These are phyloP conservation scores for Scelioninae gen. 2 DNA, from an alignment of 2,888 invertebrate genomes.

Conservation along the genomic window DNA sequence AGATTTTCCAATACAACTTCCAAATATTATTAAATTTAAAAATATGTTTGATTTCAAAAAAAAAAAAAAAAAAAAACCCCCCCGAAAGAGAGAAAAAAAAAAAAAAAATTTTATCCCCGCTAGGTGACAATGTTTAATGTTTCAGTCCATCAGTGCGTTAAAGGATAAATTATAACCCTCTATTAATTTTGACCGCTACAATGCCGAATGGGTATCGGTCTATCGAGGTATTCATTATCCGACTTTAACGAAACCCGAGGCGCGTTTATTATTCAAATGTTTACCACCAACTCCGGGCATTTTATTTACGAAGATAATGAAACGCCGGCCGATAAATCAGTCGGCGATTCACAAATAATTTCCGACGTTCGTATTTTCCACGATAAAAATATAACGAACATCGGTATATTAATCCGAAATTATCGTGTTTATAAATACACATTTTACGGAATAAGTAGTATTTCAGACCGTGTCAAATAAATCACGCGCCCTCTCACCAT, in stretches of 20 bases:
- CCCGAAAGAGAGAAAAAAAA: too few relatives aligned
- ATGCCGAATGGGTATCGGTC: conserved; percentile 6
- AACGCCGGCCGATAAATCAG: conserved; percentile 32
- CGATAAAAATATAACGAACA: conserved; percentile 10
- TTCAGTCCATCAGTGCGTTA: conserved; percentile 10
- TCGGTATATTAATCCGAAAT: conserved; percentile 26
- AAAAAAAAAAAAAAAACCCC: not conserved
- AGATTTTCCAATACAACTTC: too few relatives aligned
- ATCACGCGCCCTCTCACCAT: conserved; percentile 37
- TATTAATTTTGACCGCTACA: conserved; percentile 32
- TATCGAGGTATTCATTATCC: conserved; percentile 27
- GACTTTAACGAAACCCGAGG: conserved; percentile 20
- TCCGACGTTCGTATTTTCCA: conserved; percentile 17
- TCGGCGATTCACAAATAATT: conserved; percentile 16
- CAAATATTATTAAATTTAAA: too few relatives aligned
- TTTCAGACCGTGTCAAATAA: conserved; percentile 47
- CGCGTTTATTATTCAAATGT: conserved; percentile 43
- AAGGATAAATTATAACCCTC: conserved; percentile 30
- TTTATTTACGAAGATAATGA: conserved; percentile 44
- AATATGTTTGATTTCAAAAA: conserved; percentile 12
- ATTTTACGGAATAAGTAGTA: conserved; percentile 30
- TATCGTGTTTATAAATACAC: conserved; percentile 22
- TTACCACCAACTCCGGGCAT: conserved; percentile 29
- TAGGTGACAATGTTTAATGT: conserved; percentile 47
- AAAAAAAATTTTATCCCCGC: conserved; percentile 34